A percentile compares a stretch with the other conserved stretches of the same genome.
These are phyloP conservation scores for Anas platyrhynchos DNA, from an alignment of 2,113 vertebrate genomes.

Conservation along the genomic window DNA sequence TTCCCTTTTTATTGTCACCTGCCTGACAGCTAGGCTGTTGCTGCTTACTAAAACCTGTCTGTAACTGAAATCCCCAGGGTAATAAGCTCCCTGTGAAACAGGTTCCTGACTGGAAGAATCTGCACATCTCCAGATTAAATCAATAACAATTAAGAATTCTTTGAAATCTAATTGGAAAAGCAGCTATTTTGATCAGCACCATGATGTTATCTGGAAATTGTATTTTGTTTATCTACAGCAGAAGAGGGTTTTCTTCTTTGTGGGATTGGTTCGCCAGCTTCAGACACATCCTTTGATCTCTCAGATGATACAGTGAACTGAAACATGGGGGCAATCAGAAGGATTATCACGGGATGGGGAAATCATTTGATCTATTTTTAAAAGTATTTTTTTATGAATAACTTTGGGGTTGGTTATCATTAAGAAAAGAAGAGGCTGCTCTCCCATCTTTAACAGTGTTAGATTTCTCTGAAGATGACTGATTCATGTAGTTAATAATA, in stretches of 20 bases:
- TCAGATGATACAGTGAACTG: slow-evolving; percentile 62
- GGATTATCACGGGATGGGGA: slow-evolving; percentile 56
- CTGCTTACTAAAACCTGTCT: slow-evolving; percentile 57
- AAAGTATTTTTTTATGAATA: slow-evolving; percentile 63
- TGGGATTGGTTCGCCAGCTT: slow-evolving; percentile 42
- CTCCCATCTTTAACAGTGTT: slow-evolving; percentile 36
- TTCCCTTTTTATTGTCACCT: slow-evolving; percentile 64
- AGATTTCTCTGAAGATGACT: slow-evolving; percentile 51
- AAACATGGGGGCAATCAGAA: slow-evolving; percentile 59
- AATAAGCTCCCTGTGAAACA: slow-evolving; percentile 55
- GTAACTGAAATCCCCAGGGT: slow-evolving; percentile 29
- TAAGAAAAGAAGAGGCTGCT: slow-evolving; percentile 41
- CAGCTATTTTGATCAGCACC: slow-evolving; percentile 62
- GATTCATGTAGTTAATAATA: slow-evolving; percentile 57
- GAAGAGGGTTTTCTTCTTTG: slow-evolving; percentile 44
- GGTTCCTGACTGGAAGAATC: slow-evolving; percentile 53
- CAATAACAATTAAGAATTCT: slow-evolving; percentile 75
- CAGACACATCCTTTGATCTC: slow-evolving; percentile 70
- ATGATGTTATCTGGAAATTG: slow-evolving; percentile 73
- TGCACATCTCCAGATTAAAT: slow-evolving; percentile 69
- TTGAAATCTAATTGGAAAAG: slow-evolving; percentile 74
- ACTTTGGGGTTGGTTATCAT: slow-evolving; percentile 56
- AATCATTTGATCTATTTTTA: slow-evolving; percentile 72
- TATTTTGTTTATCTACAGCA: slow-evolving; percentile 70
- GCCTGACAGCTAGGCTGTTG: slow-evolving; percentile 49